Conservation (phyloP, 2,797 vertebrate species). For the Discoglossus pictus region DNA sequence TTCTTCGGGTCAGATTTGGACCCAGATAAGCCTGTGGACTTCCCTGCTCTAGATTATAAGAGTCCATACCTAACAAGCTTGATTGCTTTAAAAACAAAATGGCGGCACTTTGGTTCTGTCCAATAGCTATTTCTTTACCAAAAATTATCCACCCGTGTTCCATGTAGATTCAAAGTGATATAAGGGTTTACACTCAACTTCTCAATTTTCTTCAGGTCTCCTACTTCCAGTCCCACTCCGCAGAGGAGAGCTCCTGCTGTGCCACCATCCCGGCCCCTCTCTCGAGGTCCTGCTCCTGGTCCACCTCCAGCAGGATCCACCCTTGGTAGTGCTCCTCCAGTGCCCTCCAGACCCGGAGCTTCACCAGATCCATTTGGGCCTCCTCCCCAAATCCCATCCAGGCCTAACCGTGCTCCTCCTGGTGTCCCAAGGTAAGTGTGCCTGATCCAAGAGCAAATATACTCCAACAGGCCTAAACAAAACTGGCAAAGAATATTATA, state of each 20-base stretch:
- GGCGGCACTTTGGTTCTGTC: too few species aligned
- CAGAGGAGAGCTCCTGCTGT: conserved; percentile 93
- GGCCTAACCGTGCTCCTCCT: conserved; percentile 94
- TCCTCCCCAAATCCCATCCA: conserved; percentile 91
- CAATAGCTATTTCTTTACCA: too few species aligned
- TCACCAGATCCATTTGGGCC: conserved; percentile 93
- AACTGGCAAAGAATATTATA: too few species aligned
- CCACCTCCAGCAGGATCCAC: conserved; percentile 84
- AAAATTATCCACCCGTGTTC: too few species aligned
- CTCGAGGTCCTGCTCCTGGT: conserved; percentile 89
- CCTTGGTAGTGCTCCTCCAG: conserved; percentile 83
- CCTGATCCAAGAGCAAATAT: neutral
- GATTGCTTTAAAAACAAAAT: too few species aligned
- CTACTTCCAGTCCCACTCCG: conserved; percentile 92
- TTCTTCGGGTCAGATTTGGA: too few species aligned
- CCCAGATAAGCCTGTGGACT: too few species aligned
- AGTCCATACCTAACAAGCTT: too few species aligned
- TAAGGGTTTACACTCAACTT: neutral
- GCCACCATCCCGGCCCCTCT: conserved; percentile 86
- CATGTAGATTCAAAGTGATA: too few species aligned
- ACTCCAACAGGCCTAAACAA: too few species aligned
- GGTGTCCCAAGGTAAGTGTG: conserved; percentile 93
- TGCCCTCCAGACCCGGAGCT: conserved; percentile 92
- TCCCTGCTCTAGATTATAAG: too few species aligned
- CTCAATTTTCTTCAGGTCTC: conserved; percentile 75